Evolutionary conservation across 2,113 vertebrate species (phyloP).

Genomic region (Arothron firmamentum): DNA sequence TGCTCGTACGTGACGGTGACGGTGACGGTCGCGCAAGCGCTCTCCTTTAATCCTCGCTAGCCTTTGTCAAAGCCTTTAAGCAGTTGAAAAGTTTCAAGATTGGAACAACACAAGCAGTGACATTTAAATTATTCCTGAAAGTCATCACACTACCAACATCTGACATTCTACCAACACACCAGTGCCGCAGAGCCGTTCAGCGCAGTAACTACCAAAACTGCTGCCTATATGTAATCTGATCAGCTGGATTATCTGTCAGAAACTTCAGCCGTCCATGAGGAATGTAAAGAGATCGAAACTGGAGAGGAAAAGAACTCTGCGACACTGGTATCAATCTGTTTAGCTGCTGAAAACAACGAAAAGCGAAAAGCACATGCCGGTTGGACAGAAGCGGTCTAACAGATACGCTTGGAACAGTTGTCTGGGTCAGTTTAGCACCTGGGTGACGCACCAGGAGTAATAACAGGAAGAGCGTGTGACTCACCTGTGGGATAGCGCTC

Average conservation of each 20-base stretch:
- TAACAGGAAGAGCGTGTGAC: conserved; percentile 47
- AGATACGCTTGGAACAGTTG: conserved; percentile 21
- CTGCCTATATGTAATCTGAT: conserved; percentile 5
- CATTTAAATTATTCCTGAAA: conserved; percentile 35
- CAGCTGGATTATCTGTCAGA: too few relatives aligned
- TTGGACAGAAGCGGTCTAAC: conserved; percentile 59
- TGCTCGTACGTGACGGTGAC: not conserved
- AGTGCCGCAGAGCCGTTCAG: conserved; percentile 42
- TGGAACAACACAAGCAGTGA: conserved; percentile 60
- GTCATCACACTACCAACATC: conserved; percentile 48
- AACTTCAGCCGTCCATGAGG: too few relatives aligned
- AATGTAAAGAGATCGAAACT: conserved; percentile 21
- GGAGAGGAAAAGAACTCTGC: conserved; percentile 30
- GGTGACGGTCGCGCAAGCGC: not conserved
- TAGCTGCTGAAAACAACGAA: conserved; percentile 60
- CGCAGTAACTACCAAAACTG: not conserved
- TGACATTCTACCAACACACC: conserved; percentile 64
- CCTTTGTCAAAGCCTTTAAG: conserved; percentile 91
- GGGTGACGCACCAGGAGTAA: conserved; percentile 17
- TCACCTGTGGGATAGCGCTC: conserved; percentile 99
- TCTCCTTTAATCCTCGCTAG: conserved; percentile 45
- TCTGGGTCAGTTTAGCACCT: conserved; percentile 29
- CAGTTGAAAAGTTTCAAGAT: conserved; percentile 58
- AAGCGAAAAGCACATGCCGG: conserved; percentile 60
- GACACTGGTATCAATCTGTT: conserved; percentile 45